A percentile compares a stretch with the other conserved stretches of the same genome.
These are phyloP conservation scores for Muscicapa adusta DNA, from an alignment of 2,113 vertebrate species.

Conservation along the genomic window DNA sequence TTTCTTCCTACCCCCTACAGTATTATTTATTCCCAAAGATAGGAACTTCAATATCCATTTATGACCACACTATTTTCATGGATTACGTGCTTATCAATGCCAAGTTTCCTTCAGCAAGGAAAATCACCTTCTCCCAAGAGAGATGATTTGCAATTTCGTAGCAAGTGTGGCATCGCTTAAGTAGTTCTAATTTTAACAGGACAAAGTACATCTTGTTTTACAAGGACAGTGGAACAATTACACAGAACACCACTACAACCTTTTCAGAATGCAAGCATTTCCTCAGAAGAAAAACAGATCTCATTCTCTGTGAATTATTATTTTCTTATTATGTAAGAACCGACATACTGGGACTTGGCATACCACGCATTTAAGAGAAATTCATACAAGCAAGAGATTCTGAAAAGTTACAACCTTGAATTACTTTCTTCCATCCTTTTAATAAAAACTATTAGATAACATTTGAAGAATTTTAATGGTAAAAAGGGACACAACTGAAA, in stretches of 20 bases:
- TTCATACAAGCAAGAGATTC: not conserved
- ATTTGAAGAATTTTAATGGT: not conserved
- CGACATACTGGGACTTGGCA: not conserved
- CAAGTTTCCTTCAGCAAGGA: not conserved
- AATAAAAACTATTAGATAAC: not conserved
- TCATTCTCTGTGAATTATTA: not conserved
- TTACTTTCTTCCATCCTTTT: not conserved
- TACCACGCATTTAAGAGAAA: not conserved
- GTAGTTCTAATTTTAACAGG: slow-evolving; percentile 41
- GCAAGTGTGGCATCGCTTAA: not conserved
- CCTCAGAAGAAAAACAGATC: not conserved
- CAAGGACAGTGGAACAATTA: not conserved
- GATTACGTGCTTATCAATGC: not conserved
- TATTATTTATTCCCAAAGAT: not conserved
- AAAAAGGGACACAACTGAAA: not conserved
- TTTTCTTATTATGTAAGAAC: not conserved
- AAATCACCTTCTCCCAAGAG: slow-evolving; percentile 32
- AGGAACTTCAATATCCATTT: not conserved
- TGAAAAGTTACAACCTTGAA: not conserved
- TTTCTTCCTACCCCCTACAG: not conserved
- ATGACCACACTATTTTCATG: not conserved
- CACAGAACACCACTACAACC: not conserved
- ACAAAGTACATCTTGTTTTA: not conserved
- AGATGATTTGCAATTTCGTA: not conserved
- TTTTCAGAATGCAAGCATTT: not conserved